Evolutionary conservation across 1,140 invertebrate species (phyloP).

Genomic region (Anadara kagoshimensis): DNA sequence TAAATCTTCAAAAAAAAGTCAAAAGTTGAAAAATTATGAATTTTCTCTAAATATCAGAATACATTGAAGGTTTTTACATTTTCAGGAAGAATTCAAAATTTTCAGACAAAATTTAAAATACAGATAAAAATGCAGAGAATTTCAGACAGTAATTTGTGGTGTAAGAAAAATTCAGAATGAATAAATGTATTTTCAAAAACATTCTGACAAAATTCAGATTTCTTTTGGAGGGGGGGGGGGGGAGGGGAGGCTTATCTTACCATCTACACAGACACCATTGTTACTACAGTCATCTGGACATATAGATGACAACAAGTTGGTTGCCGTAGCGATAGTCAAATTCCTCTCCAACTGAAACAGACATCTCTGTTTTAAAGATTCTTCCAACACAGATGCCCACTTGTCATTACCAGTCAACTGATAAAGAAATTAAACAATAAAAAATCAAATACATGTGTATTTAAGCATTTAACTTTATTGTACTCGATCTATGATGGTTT

Average conservation of each 20-base stretch:
- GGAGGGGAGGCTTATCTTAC: conserved; percentile 10
- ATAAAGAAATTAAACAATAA: not conserved
- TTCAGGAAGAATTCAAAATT: not conserved
- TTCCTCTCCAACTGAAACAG: conserved; percentile 36
- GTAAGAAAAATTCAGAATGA: not conserved
- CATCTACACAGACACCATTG: conserved; percentile 43
- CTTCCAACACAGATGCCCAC: conserved; percentile 21
- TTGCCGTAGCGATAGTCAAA: conserved; percentile 4
- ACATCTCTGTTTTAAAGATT: conserved; percentile 37
- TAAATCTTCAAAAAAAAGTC: no score
- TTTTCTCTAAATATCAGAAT: no score
- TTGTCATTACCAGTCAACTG: conserved; percentile 35
- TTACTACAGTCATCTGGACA: conserved; percentile 45
- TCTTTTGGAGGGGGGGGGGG: not conserved
- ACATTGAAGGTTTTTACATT: not conserved
- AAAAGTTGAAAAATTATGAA: no score
- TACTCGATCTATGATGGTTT: no score
- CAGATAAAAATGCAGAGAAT: not conserved
- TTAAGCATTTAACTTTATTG: no score
- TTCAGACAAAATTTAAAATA: not conserved
- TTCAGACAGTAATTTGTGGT: not conserved
- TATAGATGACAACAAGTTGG: conserved; percentile 14
- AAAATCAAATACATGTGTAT: no score
- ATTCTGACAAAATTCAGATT: not conserved
- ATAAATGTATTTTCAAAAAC: not conserved